Evolutionary conservation across 2,888 invertebrate genomes (phyloP).

Genomic region (Euplexia lucipara): DNA sequence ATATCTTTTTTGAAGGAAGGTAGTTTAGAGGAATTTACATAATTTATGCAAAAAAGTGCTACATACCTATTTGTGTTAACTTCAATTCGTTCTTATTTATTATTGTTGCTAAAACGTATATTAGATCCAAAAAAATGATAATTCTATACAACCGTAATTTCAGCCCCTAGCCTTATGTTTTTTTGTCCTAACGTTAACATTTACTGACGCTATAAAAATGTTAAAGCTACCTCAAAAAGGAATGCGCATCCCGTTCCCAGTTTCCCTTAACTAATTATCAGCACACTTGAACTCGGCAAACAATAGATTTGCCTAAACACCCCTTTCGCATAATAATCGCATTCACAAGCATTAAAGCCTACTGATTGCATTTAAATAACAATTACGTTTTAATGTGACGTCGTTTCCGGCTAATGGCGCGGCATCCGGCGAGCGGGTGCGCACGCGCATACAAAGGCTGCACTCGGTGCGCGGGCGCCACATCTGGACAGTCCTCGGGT

Average conservation of each 20-base stretch:
- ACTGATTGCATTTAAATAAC: constrained; percentile 80
- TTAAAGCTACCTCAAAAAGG: background rate
- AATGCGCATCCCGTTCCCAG: constrained; percentile 24
- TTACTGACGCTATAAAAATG: background rate
- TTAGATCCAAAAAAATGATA: too few species aligned
- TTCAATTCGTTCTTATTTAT: too few species aligned
- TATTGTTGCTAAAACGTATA: too few species aligned
- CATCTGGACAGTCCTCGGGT: constrained; percentile 71
- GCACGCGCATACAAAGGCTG: constrained; percentile 81
- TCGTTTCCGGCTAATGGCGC: constrained; percentile 77
- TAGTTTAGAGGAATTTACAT: too few species aligned
- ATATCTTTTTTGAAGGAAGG: too few species aligned
- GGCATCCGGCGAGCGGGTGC: constrained; percentile 77
- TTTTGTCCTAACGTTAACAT: background rate
- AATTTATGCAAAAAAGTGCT: too few species aligned
- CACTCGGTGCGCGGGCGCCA: constrained; percentile 74
- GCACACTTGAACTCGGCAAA: constrained; percentile 21
- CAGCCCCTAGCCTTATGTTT: too few species aligned
- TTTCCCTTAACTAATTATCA: constrained; percentile 27
- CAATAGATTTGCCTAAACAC: constrained; percentile 58
- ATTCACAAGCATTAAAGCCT: constrained; percentile 60
- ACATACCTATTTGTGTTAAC: too few species aligned
- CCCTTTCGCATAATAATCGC: constrained; percentile 54
- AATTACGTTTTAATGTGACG: constrained; percentile 81
- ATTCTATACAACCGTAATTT: background rate